phyloP scores from a whole-genome alignment of 2,113 vertebrate genomes.

The Illadopsis cleaveri region DNA sequence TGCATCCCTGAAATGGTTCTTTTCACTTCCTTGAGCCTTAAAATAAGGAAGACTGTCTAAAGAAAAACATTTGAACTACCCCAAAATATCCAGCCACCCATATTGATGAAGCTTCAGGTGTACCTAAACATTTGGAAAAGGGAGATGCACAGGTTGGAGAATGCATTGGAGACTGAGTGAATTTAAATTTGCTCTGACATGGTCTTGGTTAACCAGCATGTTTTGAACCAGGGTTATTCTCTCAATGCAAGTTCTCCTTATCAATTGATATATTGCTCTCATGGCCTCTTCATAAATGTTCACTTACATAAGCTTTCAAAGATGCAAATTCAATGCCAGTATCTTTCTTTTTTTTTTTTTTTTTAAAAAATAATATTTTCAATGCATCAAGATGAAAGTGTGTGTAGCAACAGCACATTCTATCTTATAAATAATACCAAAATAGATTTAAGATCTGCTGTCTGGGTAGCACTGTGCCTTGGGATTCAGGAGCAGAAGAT shows the following conservation, averaged over 20 bases:
- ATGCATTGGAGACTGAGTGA: accelerated
- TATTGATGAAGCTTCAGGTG: neutral
- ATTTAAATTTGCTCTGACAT: neutral
- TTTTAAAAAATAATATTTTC: neutral
- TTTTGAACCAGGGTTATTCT: neutral
- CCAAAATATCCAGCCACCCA: neutral
- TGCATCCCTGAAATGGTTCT: neutral
- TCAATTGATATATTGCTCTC: neutral
- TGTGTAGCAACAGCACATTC: neutral
- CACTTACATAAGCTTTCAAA: neutral
- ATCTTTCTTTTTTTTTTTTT: neutral
- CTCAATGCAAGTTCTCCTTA: neutral
- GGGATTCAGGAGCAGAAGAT: neutral
- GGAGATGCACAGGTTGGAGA: neutral
- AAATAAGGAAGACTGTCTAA: neutral
- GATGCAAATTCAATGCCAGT: neutral
- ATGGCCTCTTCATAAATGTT: neutral
- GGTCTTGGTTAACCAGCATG: neutral
- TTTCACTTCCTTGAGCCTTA: neutral
- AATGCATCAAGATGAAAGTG: neutral
- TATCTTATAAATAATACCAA: neutral
- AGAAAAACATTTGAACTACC: neutral
- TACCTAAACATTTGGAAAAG: neutral
- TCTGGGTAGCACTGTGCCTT: neutral
- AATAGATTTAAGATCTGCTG: neutral